A percentile compares a stretch with the other conserved stretches of the same genome.
Evolutionary conservation across 1,140 invertebrate species (phyloP).

Genomic region (Lethocerus indicus): DNA sequence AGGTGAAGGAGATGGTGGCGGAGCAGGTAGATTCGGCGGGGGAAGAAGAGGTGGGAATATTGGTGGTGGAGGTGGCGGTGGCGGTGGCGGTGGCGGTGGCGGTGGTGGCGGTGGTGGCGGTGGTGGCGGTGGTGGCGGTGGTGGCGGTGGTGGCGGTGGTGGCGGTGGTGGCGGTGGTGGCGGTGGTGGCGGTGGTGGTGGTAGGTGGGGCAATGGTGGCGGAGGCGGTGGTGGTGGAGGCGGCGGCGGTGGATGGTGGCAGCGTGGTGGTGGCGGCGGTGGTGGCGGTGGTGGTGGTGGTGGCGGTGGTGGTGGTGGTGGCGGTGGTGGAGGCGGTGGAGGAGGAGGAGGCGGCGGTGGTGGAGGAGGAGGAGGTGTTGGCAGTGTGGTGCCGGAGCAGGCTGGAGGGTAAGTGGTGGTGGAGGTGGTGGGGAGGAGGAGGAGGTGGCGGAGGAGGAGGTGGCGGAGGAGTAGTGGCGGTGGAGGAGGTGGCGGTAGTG

Average conservation of each 20-base stretch:
- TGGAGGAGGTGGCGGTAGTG: too few species aligned
- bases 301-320: neutral
- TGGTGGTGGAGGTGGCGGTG: neutral
- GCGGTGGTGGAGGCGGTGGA: neutral
- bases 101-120: neutral
- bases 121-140: neutral
- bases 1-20: neutral
- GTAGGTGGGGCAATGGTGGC: neutral
- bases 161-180: neutral
- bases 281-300: neutral
- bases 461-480: neutral
- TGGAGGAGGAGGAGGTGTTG: neutral
- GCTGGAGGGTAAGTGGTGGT: neutral
- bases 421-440: neutral
- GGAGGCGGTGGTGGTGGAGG: neutral
- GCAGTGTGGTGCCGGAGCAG: neutral
- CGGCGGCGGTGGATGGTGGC: neutral
- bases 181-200: neutral
- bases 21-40: neutral
- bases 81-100: neutral
- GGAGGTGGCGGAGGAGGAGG: neutral
- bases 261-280: neutral
- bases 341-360: neutral
- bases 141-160: neutral
- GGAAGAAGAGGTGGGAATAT: neutral